Evolutionary conservation across 2,113 vertebrate species (phyloP), one percentile per base, ranked within the genome.

Genomic region (Haemorhous mexicanus): DNA sequence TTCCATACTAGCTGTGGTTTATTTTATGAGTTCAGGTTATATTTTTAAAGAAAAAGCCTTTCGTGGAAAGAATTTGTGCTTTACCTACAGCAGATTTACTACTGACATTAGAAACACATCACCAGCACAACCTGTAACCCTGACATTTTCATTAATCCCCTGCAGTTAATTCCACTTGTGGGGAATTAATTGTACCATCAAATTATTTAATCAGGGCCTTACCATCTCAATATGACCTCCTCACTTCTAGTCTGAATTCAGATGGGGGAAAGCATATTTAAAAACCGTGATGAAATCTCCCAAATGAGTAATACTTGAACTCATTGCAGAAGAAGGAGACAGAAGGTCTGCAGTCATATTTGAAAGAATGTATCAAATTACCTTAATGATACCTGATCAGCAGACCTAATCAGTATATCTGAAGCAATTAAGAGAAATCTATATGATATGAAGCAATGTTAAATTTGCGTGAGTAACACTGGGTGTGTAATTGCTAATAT

Each of bases 111-210:
- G 91, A 93, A 97, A 95, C 86, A 93, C 90, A 95, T 93, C 93
- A 96, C 52, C 55, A 92, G 80, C 68, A 87, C 76, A 90, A 93
- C 80, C 56, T 94, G 89, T 87, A 96, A 78, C 68, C 73, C 91
- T 95, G 96, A 94, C 93, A 96, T 95, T 96, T 96, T 96, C 95
- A 93, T 96, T 95, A 97, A 93, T 95, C 87, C 84, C 84, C 85
- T 69, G 91, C 73, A 96, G 75, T 94, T 94, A 95, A 97, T 97
- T 96, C 91, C 72, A 95, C 81, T 93, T 95, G 74, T 80, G 82
- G 67, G 53, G 49, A 96, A 97, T 97, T 95, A 96, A 93, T 95
- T 87, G 89, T 93, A 37, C 94, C 72, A 83, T 85, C 94, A 85
- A 96, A 94, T 83, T 95, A 93, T 96, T 96, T 95, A 93, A 95